Conservation (phyloP, 2,113 vertebrate genomes). For the Sander lucioperca region DNA sequence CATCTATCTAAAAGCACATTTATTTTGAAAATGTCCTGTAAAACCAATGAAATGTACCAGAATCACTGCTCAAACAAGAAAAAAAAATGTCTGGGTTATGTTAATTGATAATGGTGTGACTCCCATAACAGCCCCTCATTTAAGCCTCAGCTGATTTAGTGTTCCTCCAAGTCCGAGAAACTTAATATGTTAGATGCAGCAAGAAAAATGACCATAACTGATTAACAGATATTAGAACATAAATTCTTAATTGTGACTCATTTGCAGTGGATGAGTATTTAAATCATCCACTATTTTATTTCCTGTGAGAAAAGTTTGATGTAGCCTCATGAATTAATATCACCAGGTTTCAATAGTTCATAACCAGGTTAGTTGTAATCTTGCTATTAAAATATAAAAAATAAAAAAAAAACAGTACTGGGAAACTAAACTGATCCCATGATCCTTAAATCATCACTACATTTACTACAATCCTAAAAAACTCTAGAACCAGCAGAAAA, state of each 20-base stretch:
- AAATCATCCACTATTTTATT: neutral
- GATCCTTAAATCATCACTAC: constrained; percentile 16
- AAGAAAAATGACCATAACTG: neutral
- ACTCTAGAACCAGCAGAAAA: constrained; percentile 48
- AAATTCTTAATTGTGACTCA: neutral
- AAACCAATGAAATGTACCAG: neutral
- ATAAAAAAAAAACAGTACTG: neutral
- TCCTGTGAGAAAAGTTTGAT: neutral
- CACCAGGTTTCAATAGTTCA: neutral
- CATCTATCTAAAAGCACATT: neutral
- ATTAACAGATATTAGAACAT: neutral
- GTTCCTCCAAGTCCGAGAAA: neutral
- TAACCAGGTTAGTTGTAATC: neutral
- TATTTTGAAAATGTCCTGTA: neutral
- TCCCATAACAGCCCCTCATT: neutral
- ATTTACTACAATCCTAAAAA: constrained; percentile 15
- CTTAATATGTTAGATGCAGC: neutral
- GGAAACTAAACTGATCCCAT: neutral
- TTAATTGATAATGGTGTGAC: neutral
- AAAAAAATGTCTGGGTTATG: neutral
- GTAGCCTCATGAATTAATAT: neutral
- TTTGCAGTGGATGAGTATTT: neutral
- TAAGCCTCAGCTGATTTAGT: neutral
- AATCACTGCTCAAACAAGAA: neutral
- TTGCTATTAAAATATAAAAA: neutral